These are phyloP conservation scores for Acipenser oxyrinchus DNA, from an alignment of 2,797 vertebrate genomes.

Conservation along the genomic window DNA sequence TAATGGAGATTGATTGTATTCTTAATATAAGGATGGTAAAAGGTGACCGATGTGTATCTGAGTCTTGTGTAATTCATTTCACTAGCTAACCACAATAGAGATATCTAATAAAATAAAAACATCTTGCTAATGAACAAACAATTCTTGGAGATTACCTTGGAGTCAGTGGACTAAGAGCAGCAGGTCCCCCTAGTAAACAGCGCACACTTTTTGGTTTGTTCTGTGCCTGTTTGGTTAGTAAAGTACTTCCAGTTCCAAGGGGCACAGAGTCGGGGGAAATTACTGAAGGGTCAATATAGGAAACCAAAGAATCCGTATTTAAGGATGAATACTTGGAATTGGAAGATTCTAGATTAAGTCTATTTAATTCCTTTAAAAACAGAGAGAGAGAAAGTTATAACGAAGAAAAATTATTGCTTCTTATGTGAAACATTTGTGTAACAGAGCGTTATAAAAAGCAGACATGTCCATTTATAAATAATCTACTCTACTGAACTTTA, in stretches of 20 bases:
- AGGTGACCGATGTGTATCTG: no score
- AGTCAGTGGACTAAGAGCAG: conserved; percentile 85
- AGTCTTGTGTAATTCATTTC: no score
- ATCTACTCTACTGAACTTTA: no score
- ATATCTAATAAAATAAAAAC: no score
- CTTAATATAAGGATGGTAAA: no score
- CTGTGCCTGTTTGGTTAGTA: conserved; percentile 84
- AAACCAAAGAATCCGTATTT: conserved; percentile 84
- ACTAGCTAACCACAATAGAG: no score
- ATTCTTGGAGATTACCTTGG: conserved; percentile 64
- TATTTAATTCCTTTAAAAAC: conserved; percentile 80
- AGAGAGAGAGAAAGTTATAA: neutral
- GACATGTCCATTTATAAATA: no score
- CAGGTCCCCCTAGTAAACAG: conserved; percentile 84
- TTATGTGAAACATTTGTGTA: no score
- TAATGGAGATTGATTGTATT: no score
- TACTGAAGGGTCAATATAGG: conserved; percentile 90
- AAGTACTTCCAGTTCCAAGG: conserved; percentile 73
- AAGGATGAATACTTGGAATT: conserved; percentile 79
- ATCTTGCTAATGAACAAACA: no score
- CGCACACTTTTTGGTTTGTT: conserved; percentile 94
- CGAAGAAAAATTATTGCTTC: neutral
- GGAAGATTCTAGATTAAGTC: conserved; percentile 93
- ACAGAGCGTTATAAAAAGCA: no score
- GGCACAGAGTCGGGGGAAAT: conserved; percentile 85